Evolutionary conservation across 1,140 invertebrate species (phyloP).

Genomic region (Eubasilissa regina): DNA sequence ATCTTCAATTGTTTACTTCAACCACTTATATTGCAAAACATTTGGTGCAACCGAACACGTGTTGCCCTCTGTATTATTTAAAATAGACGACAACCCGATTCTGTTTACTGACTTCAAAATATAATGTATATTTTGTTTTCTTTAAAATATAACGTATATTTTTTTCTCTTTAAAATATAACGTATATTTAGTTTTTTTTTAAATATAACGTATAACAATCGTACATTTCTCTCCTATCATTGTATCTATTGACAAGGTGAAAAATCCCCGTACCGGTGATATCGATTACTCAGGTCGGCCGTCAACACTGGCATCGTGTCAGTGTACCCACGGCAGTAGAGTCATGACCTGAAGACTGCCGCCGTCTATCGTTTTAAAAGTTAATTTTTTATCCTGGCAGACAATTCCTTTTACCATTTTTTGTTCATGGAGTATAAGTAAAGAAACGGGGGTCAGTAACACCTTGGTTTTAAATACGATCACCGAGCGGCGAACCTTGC

Average conservation of each 20-base stretch:
- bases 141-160: too few species aligned
- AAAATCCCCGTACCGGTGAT: background rate
- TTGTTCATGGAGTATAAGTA: background rate
- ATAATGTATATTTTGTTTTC: too few species aligned
- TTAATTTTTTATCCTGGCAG: slow-evolving; percentile 9
- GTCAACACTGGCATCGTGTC: background rate
- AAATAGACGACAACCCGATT: too few species aligned
- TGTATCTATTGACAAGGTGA: background rate
- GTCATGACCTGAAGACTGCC: slow-evolving; percentile 6
- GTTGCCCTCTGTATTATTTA: too few species aligned
- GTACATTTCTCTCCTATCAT: too few species aligned
- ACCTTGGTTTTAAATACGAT: background rate
- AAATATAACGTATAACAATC: too few species aligned
- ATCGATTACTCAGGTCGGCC: slow-evolving; percentile 1
- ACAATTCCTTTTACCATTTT: background rate
- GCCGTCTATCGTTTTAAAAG: slow-evolving; percentile 12
- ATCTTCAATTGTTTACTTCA: too few species aligned
- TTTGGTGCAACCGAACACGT: too few species aligned
- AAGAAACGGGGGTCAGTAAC: slow-evolving; percentile 13
- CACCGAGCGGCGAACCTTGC: slow-evolving; percentile 3
- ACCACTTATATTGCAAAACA: too few species aligned
- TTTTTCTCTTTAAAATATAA: too few species aligned
- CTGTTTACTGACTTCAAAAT: too few species aligned
- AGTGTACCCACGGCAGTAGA: background rate
- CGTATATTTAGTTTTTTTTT: too few species aligned